phyloP scores from a whole-genome alignment of 2,113 vertebrate genomes.

The Centrocercus urophasianus region DNA sequence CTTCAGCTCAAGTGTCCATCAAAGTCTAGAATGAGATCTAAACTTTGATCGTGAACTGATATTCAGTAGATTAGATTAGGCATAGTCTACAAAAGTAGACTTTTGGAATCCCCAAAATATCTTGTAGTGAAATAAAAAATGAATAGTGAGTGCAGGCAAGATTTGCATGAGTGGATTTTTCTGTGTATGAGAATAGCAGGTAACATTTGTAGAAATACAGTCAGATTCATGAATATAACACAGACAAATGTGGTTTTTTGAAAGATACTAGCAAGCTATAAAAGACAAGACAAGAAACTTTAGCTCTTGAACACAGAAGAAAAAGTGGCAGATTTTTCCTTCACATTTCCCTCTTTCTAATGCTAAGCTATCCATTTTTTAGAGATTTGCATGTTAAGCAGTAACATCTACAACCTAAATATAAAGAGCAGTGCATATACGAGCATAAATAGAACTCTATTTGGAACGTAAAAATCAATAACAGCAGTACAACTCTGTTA shows the following conservation, averaged over 20 bases:
- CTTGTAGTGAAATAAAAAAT: background rate
- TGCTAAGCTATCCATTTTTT: background rate
- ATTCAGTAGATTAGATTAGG: background rate
- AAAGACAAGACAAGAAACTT: background rate
- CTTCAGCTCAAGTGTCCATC: background rate
- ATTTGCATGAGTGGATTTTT: background rate
- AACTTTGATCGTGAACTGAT: background rate
- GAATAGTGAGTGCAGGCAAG: background rate
- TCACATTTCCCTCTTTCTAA: background rate
- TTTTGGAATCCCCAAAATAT: background rate
- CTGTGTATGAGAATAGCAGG: background rate
- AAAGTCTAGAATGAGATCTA: background rate
- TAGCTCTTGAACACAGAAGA: background rate
- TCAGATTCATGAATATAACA: background rate
- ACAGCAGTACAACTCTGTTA: background rate
- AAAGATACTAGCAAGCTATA: background rate
- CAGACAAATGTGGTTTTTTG: background rate
- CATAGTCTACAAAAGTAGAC: background rate
- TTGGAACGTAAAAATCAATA: background rate
- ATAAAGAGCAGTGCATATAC: background rate
- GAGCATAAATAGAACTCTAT: background rate
- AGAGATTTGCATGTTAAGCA: background rate
- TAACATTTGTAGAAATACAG: background rate
- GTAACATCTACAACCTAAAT: background rate
- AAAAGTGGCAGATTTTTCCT: background rate